Evolutionary conservation across 2,888 invertebrate species (phyloP).

Genomic region (Catocala sponsa): DNA sequence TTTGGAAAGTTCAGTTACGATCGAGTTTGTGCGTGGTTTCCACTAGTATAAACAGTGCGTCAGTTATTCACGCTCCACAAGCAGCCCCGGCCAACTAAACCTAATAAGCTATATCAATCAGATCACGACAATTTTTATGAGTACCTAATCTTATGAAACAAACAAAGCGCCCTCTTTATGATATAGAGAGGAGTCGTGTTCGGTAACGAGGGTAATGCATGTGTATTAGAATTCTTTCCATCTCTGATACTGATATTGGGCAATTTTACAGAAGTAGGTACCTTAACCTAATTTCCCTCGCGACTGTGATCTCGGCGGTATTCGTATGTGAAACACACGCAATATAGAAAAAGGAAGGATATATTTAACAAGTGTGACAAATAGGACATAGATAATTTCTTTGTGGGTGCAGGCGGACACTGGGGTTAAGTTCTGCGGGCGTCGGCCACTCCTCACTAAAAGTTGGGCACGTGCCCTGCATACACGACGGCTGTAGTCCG

Average conservation of each 20-base stretch:
- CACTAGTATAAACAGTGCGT: no score
- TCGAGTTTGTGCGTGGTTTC: no score
- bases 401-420: slow-evolving; percentile 43
- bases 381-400: slow-evolving; percentile 34
- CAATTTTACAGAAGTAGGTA: slow-evolving; percentile 45
- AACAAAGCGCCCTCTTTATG: neutral
- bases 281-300: slow-evolving; percentile 53
- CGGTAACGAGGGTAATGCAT: slow-evolving; percentile 18
- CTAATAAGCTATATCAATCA: no score
- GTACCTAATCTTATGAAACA: no score
- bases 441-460: slow-evolving; percentile 48
- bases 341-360: slow-evolving; percentile 21
- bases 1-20: no score
- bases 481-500: slow-evolving; percentile 35
- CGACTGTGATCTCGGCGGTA: slow-evolving; percentile 34
- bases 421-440: slow-evolving; percentile 54
- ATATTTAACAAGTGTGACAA: slow-evolving; percentile 45
- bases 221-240: slow-evolving; percentile 34
- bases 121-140: no score
- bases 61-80: no score
- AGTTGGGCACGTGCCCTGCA: slow-evolving; percentile 66
- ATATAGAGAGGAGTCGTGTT: slow-evolving; percentile 5
- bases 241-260: slow-evolving; percentile 35
- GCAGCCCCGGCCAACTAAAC: no score
- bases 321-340: slow-evolving; percentile 24